Percentiles rank a stretch among this genome's conserved stretches.
These are phyloP conservation scores for Brachionus asplanchnoidis DNA, from an alignment of 1,140 invertebrate species.

Conservation along the genomic window DNA sequence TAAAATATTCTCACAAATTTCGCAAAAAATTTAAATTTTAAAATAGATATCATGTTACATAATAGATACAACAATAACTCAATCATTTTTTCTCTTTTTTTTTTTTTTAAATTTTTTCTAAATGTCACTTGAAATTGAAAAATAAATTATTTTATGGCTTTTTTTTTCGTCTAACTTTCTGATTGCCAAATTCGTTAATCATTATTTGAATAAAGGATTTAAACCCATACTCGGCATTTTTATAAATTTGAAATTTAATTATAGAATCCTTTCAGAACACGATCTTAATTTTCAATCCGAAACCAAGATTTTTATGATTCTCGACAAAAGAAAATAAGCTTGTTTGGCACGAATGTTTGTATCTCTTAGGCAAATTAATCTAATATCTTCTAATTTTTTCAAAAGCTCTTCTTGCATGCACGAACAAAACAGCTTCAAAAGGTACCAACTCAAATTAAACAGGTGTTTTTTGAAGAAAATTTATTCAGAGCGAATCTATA, in stretches of 20 bases:
- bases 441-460: background rate
- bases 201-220: background rate
- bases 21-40: background rate
- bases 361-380: no score
- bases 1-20: background rate
- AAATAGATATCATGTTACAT: conserved; percentile 28
- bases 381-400: background rate
- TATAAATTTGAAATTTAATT: background rate
- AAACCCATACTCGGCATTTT: background rate
- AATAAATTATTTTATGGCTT: conserved; percentile 10
- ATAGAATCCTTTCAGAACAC: background rate
- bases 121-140: background rate
- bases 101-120: background rate
- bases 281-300: background rate
- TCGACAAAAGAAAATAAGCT: background rate
- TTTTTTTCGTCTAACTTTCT: background rate
- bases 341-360: background rate
- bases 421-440: background rate
- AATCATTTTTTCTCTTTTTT: background rate
- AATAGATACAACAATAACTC: background rate
- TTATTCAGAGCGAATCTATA: background rate
- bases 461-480: background rate
- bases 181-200: background rate
- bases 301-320: background rate
- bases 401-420: background rate